phyloP scores from a whole-genome alignment of 1,140 invertebrate genomes.

The Drosophila erecta region DNA sequence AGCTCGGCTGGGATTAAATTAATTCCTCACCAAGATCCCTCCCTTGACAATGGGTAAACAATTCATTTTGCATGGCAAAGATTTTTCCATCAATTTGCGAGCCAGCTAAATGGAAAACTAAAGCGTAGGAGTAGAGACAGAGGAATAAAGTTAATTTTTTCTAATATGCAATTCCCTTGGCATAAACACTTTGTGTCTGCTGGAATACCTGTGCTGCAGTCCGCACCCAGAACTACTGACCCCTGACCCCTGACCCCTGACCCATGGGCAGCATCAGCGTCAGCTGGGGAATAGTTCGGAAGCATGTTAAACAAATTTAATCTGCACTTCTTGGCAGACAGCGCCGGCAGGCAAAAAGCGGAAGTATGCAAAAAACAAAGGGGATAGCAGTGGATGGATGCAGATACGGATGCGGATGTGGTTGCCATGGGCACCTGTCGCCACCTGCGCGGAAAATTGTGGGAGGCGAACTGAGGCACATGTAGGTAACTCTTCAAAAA shows the following conservation, averaged over 20 bases:
- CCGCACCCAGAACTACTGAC: neutral
- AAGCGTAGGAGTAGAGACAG: neutral
- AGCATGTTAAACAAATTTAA: slow-evolving; percentile 83
- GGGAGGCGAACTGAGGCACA: neutral
- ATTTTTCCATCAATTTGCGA: slow-evolving; percentile 71
- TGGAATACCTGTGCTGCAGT: slow-evolving; percentile 4
- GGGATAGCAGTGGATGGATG: slow-evolving; percentile 7
- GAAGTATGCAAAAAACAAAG: slow-evolving; percentile 29
- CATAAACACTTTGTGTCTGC: slow-evolving; percentile 54
- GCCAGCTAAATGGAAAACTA: slow-evolving; percentile 37
- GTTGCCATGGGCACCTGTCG: slow-evolving; percentile 39
- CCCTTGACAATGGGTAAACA: slow-evolving; percentile 55
- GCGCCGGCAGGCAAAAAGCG: slow-evolving; percentile 40
- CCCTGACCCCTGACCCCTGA: slow-evolving; percentile 6
- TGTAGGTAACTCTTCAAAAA: neutral
- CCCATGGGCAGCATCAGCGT: slow-evolving; percentile 33
- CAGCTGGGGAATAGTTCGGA: slow-evolving; percentile 53
- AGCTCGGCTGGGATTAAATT: slow-evolving; percentile 52
- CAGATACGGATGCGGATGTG: slow-evolving; percentile 16
- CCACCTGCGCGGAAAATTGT: slow-evolving; percentile 35
- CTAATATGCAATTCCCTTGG: slow-evolving; percentile 73
- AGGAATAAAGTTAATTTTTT: slow-evolving; percentile 77
- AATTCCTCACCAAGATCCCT: slow-evolving; percentile 20
- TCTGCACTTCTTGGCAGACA: slow-evolving; percentile 75
- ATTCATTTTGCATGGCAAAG: slow-evolving; percentile 45